These are phyloP conservation scores for Coregonus clupeaformis DNA, from an alignment of 2,113 vertebrate species.

Conservation along the genomic window DNA sequence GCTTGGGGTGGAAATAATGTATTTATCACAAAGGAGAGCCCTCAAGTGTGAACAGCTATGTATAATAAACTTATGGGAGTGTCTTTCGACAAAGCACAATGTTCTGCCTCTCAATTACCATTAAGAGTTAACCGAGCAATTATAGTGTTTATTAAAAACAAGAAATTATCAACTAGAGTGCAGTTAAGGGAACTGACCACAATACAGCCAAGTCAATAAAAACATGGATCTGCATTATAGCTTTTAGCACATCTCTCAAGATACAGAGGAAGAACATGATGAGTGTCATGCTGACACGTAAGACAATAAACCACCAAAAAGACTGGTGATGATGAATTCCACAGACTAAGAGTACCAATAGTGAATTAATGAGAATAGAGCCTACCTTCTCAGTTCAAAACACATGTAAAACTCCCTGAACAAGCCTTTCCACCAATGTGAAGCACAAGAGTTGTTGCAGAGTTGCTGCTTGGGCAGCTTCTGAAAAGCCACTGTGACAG, in stretches of 20 bases:
- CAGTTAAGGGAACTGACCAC: neutral
- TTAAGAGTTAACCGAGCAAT: too few species aligned
- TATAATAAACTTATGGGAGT: too few species aligned
- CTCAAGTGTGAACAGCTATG: too few species aligned
- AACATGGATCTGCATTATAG: neutral
- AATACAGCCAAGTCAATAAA: neutral
- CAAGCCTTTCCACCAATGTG: constrained; percentile 41
- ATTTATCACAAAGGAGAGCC: too few species aligned
- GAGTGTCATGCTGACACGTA: neutral
- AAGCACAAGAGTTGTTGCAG: constrained; percentile 23
- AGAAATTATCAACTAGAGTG: too few species aligned
- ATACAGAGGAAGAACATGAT: neutral
- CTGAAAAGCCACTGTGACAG: constrained; percentile 53
- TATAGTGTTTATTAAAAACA: too few species aligned
- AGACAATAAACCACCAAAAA: neutral
- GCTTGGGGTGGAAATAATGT: neutral
- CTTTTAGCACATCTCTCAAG: neutral
- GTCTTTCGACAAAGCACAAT: too few species aligned
- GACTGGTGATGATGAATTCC: neutral
- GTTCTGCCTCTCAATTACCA: too few species aligned
- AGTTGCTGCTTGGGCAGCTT: constrained; percentile 2
- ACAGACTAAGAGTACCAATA: neutral
- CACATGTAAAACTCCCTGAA: neutral
- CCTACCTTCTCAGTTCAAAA: neutral
- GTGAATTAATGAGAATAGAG: neutral